Evolutionary conservation across 2,888 invertebrate species (phyloP), one percentile per base, ranked within the genome.

Genomic region (Lobophora halterata): DNA sequence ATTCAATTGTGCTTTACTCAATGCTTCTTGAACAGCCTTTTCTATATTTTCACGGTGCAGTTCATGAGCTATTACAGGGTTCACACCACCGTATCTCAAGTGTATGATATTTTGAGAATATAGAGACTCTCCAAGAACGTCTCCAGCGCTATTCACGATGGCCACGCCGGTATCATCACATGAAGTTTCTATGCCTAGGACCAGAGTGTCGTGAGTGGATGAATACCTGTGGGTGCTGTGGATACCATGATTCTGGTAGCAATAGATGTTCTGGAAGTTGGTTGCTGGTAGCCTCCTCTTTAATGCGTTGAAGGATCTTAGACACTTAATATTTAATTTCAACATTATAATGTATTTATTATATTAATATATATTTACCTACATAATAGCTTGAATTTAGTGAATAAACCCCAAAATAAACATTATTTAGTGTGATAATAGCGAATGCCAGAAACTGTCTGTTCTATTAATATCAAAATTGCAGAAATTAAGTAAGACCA

Each of bases 81-180:
- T 93, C 28, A 98, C 95, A 11, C 98, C 98, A 32, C 97, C 97
- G 75, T 91, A 89, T 39, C 78, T 72, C 25, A 94, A 82, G 72
- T 96, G 95, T 38, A 90, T 83, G 50, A 89, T 72, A 50, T 93
- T 92, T 77, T 98, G 98, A 1, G 97, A 97, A 67, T 92, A 86
- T 16, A 96, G 76, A 16, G 93, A 89, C 80, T 98, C 95, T 5
- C 96, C 95, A 25, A 96, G 71, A 55, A 98, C 87, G 44, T 88
- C 83, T 13, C 95, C 93, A 38, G 89, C 65, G 9, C 86, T 88
- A 74, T 94, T 90, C 3, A 99, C 92, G 49, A 99, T 88, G 21
- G 97, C 98, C 65, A 95, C 94, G 10, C 97, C 98, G 1, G 98
- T 99, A 72, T 99, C 99, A 88, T 99, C 98, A 71, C 98, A 99